Conservation (phyloP, 2,888 invertebrate species). For the Drosophila kokeensis region DNA sequence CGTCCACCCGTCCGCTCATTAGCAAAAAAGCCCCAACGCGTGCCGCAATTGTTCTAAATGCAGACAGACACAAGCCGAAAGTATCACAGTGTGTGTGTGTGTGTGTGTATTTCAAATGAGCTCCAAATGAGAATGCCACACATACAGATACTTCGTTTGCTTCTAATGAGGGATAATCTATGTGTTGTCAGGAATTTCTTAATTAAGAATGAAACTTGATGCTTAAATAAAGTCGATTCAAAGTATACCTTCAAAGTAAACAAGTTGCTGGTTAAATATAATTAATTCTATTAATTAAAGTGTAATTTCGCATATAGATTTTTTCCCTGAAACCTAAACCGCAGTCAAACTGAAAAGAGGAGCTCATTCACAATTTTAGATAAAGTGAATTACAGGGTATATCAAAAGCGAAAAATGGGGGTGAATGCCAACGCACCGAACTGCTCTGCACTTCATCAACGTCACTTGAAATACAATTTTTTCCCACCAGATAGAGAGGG, state of each 20-base stretch:
- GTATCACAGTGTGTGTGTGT: slow-evolving; percentile 4
- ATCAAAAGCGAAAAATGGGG: slow-evolving; percentile 26
- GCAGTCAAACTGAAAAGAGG: neutral
- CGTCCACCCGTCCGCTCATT: slow-evolving; percentile 68
- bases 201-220: neutral
- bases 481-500: slow-evolving; percentile 14
- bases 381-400: slow-evolving; percentile 32
- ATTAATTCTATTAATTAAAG: neutral
- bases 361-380: neutral
- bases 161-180: slow-evolving; percentile 1
- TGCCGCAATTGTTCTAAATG: slow-evolving; percentile 62
- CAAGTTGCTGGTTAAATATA: neutral
- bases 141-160: slow-evolving; percentile 31
- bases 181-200: slow-evolving; percentile 1
- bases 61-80: slow-evolving; percentile 48
- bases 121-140: slow-evolving; percentile 7
- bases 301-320: neutral
- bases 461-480: slow-evolving; percentile 75
- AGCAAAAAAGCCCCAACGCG: slow-evolving; percentile 63
- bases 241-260: neutral
- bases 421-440: slow-evolving; percentile 45
- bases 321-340: accelerated
- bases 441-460: slow-evolving; percentile 74
- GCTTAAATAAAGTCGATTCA: neutral
- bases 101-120: slow-evolving; percentile 33